Conservation (phyloP, 2,888 invertebrate species). For the Agonopterix subpropinquella region DNA sequence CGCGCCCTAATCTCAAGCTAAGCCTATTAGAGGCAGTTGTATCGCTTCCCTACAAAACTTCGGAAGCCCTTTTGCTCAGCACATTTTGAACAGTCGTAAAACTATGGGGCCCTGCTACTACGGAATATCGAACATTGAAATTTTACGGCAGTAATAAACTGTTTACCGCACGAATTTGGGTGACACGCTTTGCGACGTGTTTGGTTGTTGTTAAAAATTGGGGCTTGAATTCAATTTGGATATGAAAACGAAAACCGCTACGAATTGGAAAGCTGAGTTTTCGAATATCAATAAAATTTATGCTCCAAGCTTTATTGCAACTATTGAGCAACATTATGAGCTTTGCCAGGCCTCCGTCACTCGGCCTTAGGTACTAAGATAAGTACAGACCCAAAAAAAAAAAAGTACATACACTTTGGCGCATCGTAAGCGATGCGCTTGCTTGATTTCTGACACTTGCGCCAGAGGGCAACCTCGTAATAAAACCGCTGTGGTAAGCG, state of each 20-base stretch:
- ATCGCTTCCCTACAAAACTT: constrained; percentile 73
- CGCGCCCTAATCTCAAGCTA: constrained; percentile 70
- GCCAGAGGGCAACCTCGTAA: too few species aligned
- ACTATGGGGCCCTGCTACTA: constrained; percentile 48
- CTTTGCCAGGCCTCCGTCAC: too few species aligned
- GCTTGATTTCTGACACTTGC: too few species aligned
- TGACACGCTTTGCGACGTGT: constrained; percentile 19
- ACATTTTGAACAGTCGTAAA: constrained; percentile 62
- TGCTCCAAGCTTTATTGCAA: too few species aligned
- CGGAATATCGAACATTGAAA: constrained; percentile 59
- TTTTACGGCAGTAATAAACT: constrained; percentile 57
- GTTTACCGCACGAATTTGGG: constrained; percentile 40
- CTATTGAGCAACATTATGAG: too few species aligned
- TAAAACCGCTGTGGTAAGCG: too few species aligned
- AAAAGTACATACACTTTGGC: too few species aligned
- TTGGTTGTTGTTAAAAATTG: constrained; percentile 26
- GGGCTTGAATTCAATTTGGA: constrained; percentile 11
- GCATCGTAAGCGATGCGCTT: too few species aligned
- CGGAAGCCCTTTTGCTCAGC: constrained; percentile 67
- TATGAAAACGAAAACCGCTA: background rate
- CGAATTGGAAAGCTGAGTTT: too few species aligned
- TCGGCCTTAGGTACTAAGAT: too few species aligned
- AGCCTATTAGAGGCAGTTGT: constrained; percentile 73
- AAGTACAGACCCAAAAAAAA: too few species aligned
- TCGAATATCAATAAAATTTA: too few species aligned